A percentile compares a stretch with the other conserved stretches of the same genome.
phyloP scores from a whole-genome alignment of 1,140 invertebrate species.

The Drosophila willistoni region DNA sequence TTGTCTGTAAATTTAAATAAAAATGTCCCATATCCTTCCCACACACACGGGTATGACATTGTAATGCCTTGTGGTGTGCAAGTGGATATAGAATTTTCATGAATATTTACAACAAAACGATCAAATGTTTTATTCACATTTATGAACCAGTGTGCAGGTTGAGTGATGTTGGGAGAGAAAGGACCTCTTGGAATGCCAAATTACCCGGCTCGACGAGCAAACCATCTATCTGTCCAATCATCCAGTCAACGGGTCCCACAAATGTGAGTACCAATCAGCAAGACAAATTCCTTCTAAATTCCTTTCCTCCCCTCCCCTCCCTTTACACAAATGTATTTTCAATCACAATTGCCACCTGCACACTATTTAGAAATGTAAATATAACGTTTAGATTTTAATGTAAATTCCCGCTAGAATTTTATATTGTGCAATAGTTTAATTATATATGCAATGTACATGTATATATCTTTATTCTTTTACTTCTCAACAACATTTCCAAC shows the following conservation, averaged over 20 bases:
- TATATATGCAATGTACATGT: slow-evolving; percentile 2
- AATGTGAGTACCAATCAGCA: slow-evolving; percentile 46
- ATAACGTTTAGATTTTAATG: background rate
- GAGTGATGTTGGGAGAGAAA: slow-evolving; percentile 30
- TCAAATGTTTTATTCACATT: slow-evolving; percentile 72
- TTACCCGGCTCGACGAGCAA: slow-evolving; percentile 1
- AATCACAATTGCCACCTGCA: background rate
- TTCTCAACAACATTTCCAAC: background rate
- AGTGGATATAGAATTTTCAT: slow-evolving; percentile 62
- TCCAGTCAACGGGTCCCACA: slow-evolving; percentile 4
- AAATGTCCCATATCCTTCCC: slow-evolving; percentile 60
- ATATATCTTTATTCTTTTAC: background rate
- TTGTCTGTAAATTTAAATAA: slow-evolving; percentile 75
- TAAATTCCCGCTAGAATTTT: background rate
- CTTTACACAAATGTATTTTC: background rate
- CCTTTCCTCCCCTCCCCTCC: background rate
- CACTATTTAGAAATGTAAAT: slow-evolving; percentile 31
- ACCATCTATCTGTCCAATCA: background rate
- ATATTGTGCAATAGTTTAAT: slow-evolving; percentile 20
- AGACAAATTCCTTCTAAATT: background rate
- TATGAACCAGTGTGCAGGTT: slow-evolving; percentile 35
- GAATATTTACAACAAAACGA: slow-evolving; percentile 71
- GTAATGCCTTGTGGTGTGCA: background rate
- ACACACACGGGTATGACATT: slow-evolving; percentile 35
- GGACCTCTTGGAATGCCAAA: slow-evolving; percentile 25